These are phyloP conservation scores for Opisthograptis luteolata DNA, from an alignment of 2,888 invertebrate species.

Conservation along the genomic window DNA sequence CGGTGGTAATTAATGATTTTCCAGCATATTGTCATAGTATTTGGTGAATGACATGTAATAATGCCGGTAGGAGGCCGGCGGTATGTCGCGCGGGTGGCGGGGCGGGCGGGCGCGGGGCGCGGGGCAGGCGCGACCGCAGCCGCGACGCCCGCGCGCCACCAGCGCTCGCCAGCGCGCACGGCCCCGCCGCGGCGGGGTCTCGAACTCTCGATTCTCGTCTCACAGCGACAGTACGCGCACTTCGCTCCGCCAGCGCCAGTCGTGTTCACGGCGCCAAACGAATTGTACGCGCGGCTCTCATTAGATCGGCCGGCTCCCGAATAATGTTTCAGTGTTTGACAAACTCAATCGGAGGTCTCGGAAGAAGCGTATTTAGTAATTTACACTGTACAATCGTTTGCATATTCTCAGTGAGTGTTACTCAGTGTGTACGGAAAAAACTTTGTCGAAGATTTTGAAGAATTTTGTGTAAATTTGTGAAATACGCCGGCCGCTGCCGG, in stretches of 20 bases:
- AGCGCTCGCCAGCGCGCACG: conserved; percentile 32
- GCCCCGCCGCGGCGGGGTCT: too few relatives aligned
- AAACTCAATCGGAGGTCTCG: conserved; percentile 83
- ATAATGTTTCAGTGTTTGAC: conserved; percentile 84
- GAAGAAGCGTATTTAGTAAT: conserved; percentile 82
- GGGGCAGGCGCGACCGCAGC: conserved; percentile 36
- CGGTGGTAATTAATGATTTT: conserved; percentile 16
- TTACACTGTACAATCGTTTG: conserved; percentile 81
- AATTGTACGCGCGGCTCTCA: conserved; percentile 80
- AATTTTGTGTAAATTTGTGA: conserved; percentile 84
- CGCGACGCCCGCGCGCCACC: conserved; percentile 17
- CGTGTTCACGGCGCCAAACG: conserved; percentile 78
- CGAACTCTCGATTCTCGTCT: too few relatives aligned
- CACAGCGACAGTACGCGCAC: conserved; percentile 55
- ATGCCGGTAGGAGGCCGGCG: conserved; percentile 29
- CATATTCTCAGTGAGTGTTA: conserved; percentile 84
- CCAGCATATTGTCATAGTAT: conserved; percentile 56
- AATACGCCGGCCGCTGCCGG: conserved; percentile 79
- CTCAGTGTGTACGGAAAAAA: conserved; percentile 85
- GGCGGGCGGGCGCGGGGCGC: conserved; percentile 41
- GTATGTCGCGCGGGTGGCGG: conserved; percentile 22
- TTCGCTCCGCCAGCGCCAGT: conserved; percentile 63
- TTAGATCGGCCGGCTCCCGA: conserved; percentile 82
- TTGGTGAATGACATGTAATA: conserved; percentile 72
- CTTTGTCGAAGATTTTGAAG: conserved; percentile 84